These are phyloP conservation scores for Menura novaehollandiae DNA, from an alignment of 2,113 vertebrate genomes.

Conservation along the genomic window DNA sequence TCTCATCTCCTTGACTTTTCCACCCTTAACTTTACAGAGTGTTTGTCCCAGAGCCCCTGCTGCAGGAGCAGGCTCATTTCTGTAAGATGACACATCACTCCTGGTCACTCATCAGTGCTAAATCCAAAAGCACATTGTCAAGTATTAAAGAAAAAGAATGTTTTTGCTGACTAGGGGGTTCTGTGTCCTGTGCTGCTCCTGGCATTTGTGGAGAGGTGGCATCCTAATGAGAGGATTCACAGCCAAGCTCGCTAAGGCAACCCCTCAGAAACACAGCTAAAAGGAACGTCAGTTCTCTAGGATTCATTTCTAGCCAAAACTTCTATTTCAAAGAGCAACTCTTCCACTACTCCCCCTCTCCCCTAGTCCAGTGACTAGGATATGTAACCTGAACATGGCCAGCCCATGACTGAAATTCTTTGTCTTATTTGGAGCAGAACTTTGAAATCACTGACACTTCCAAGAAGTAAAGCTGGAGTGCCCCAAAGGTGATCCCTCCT, in stretches of 20 bases:
- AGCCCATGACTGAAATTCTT: neutral
- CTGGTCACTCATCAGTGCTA: neutral
- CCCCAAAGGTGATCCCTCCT: neutral
- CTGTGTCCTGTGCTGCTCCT: neutral
- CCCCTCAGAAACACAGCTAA: neutral
- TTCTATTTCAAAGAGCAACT: neutral
- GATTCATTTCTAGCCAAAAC: neutral
- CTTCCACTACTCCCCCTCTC: neutral
- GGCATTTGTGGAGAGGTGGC: neutral
- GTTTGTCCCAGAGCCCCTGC: neutral
- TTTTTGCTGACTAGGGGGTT: neutral
- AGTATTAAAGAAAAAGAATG: neutral
- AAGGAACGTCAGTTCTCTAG: neutral
- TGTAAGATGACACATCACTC: rapidly evolving
- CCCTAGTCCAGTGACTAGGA: neutral
- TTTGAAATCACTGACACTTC: neutral
- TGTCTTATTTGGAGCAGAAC: neutral
- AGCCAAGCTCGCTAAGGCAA: neutral
- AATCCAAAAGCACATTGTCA: neutral
- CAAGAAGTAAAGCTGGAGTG: neutral
- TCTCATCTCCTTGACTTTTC: neutral
- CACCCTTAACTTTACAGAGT: neutral
- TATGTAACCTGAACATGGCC: neutral
- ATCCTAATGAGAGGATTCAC: neutral
- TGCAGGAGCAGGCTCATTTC: neutral